Conservation (phyloP, 2,113 vertebrate genomes). For the Tiliqua scincoides region DNA sequence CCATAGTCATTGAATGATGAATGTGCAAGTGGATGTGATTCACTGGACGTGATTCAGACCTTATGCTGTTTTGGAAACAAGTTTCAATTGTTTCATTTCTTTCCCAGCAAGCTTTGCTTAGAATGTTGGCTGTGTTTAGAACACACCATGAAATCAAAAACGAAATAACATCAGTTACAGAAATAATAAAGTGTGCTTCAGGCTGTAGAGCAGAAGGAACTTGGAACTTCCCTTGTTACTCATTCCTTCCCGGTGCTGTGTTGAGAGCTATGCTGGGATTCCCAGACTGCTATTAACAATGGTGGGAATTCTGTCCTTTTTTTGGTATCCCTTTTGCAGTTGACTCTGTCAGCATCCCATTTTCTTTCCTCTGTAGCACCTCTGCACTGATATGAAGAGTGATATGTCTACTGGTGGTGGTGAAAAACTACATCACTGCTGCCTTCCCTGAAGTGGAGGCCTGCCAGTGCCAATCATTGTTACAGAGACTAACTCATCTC, state of each 20-base stretch:
- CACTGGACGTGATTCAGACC: no score
- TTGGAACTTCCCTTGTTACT: constrained; percentile 17
- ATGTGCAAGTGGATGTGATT: no score
- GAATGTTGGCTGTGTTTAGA: neutral
- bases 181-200: neutral
- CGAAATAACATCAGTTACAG: neutral
- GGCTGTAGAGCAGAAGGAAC: constrained; percentile 8
- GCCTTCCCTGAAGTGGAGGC: constrained; percentile 10
- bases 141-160: neutral
- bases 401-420: constrained; percentile 34
- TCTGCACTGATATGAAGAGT: neutral
- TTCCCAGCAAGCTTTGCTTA: neutral
- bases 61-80: no score
- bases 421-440: constrained; percentile 20
- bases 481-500: constrained; percentile 38
- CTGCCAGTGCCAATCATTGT: constrained; percentile 52
- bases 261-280: neutral
- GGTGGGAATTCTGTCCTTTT: constrained; percentile 27
- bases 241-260: constrained; percentile 23
- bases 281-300: neutral
- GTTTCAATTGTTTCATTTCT: neutral
- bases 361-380: constrained; percentile 40
- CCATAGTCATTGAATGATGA: no score
- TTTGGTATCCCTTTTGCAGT: neutral
- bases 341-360: constrained; percentile 13